Conservation (phyloP, 1,140 invertebrate species). For the Orchestia grillus region DNA sequence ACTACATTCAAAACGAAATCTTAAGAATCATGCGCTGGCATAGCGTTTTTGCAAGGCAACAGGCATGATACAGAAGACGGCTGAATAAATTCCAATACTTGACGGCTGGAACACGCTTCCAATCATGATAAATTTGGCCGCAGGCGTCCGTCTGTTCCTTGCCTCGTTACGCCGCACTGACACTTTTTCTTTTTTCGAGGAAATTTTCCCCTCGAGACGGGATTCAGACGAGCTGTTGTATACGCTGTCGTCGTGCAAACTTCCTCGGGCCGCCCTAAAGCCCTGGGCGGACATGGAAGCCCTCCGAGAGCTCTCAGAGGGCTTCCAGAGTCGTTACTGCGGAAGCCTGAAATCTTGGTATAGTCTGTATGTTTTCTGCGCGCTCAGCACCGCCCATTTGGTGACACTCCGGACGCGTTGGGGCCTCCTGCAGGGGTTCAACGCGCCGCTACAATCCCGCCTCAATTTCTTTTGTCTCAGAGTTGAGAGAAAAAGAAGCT, state of each 20-base stretch:
- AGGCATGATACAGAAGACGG: background rate
- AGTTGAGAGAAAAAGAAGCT: background rate
- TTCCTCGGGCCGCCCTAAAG: background rate
- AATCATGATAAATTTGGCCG: constrained; percentile 23
- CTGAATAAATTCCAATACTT: background rate
- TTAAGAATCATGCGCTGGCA: background rate
- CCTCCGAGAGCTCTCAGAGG: constrained; percentile 35
- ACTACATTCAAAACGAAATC: background rate
- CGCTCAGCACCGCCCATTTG: background rate
- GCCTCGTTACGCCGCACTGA: background rate
- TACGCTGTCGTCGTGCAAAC: background rate
- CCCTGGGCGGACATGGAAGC: constrained; percentile 32
- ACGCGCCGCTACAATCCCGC: background rate
- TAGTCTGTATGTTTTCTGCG: constrained; percentile 43
- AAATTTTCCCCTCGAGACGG: background rate
- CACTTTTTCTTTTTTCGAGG: background rate
- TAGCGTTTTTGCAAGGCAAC: background rate
- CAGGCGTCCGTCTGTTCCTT: background rate
- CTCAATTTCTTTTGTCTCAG: background rate
- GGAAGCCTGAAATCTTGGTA: constrained; percentile 41
- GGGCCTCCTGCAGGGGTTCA: background rate
- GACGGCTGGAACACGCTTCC: background rate
- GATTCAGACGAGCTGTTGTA: constrained; percentile 23
- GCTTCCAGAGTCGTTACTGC: constrained; percentile 45
- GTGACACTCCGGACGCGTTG: background rate